Base-by-base conservation (phyloP, 2,797 vertebrate genomes). In the Galago senegalensis region DNA sequence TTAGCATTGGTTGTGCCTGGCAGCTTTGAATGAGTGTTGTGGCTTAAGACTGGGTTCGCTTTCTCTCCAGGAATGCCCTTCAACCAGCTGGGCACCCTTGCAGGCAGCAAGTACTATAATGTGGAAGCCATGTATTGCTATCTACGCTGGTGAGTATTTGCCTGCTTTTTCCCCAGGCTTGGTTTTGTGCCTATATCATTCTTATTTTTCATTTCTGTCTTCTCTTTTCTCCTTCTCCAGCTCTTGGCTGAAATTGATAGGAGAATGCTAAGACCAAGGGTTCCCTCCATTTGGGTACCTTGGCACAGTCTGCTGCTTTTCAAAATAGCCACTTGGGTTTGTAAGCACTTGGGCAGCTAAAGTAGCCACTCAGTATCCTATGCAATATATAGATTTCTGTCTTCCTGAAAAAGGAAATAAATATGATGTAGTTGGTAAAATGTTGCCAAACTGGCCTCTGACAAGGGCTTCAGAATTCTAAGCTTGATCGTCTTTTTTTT, bases 91-190 rank as follows among this genome's bases (percentile, higher is more conserved):
- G 99, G 99, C 76, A 99, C 99, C 0, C 97, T 99, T 97, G 99
- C 99, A 18, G 99, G 99, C 91, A 99, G 99, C 98, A 99, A 99
- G 88, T 99, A 99, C 98, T 99, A 99, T 98, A 99, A 99, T 0
- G 99, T 99, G 83, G 99, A 99, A 97, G 99, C 99, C 1, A 99
- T 99, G 9, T 99, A 99, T 93, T 99, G 99, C 98, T 99, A 99
- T 98, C 97, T 99, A 90, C 99, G 99, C 98, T 99, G 99, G 99
- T 99, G 97, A 99, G 99, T 97, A 29, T 18, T 56, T 17, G 34
- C 43, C 21, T 34, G 10, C 20, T 63, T 46, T 56, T 60, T 27
- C 20, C 34, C 60, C 14, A 56, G 34, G 4, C 75, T n/a, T 61
- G 43, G 23, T 61, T 29, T 60, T 34, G 3, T 4, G 3, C 46